phyloP scores from a whole-genome alignment of 1,140 invertebrate species.

The Brachionus calyciflorus region DNA sequence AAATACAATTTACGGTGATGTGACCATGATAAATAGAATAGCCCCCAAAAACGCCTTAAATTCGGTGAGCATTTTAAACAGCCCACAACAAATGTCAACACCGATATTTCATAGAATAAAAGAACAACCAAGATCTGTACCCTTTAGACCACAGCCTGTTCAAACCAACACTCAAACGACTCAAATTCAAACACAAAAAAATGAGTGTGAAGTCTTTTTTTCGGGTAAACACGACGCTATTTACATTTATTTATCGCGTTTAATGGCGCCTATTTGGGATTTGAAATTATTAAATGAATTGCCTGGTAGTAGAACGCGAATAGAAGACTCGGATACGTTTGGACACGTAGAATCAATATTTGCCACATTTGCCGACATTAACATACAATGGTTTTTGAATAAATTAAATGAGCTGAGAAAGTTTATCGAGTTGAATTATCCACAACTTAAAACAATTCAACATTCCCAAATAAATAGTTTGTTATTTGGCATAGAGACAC shows the following conservation, averaged over 20 bases:
- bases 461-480: slow-evolving; percentile 9
- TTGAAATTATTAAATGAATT: slow-evolving; percentile 22
- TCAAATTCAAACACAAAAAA: not conserved
- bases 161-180: not conserved
- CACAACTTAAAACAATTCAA: slow-evolving; percentile 9
- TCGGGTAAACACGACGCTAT: slow-evolving; percentile 48
- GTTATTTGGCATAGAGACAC: slow-evolving; percentile 8
- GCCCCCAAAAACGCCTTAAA: not conserved
- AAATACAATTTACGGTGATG: slow-evolving; percentile 75
- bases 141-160: not conserved
- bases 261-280: slow-evolving; percentile 51
- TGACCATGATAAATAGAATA: slow-evolving; percentile 21
- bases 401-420: slow-evolving; percentile 32
- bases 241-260: slow-evolving; percentile 51
- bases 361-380: slow-evolving; percentile 25
- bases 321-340: not conserved
- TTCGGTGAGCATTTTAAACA: not conserved
- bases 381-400: slow-evolving; percentile 40
- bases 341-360: not conserved
- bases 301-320: not conserved
- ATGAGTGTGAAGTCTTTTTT: slow-evolving; percentile 30
- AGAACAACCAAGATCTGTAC: not conserved
- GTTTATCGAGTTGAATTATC: slow-evolving; percentile 42
- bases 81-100: slow-evolving; percentile 43
- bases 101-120: slow-evolving; percentile 23